Evolutionary conservation across 2,888 invertebrate species (phyloP).

Genomic region (Achlya flavicornis): DNA sequence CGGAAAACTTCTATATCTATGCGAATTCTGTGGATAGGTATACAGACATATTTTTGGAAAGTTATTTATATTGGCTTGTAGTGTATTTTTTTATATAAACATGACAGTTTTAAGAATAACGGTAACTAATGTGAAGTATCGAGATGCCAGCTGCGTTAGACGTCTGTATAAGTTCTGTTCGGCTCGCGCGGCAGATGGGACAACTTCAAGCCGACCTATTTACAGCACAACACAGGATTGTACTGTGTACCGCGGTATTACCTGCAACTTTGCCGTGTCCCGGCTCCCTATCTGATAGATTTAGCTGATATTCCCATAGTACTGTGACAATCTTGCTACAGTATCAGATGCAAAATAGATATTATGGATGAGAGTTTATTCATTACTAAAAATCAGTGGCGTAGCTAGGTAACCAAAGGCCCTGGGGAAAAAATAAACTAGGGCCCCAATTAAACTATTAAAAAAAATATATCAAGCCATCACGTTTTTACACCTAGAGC

Average conservation of each 20-base stretch:
- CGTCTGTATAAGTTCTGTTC: constrained; percentile 44
- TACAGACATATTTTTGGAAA: neutral
- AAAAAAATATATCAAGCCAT: too few species aligned
- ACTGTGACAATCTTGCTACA: constrained; percentile 27
- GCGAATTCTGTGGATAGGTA: constrained; percentile 7
- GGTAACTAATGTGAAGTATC: constrained; percentile 21
- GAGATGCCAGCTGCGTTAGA: constrained; percentile 38
- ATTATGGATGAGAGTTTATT: neutral
- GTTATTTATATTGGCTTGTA: neutral
- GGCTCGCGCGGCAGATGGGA: constrained; percentile 41
- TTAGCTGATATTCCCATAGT: constrained; percentile 36
- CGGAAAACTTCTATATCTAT: constrained; percentile 25
- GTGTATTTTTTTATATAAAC: neutral
- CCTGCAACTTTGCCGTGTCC: constrained; percentile 41
- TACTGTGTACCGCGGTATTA: constrained; percentile 33
- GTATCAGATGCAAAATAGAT: neutral
- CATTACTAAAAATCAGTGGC: neutral
- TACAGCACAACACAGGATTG: constrained; percentile 47
- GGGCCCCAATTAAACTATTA: too few species aligned
- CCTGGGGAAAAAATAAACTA: too few species aligned
- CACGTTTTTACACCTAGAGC: too few species aligned
- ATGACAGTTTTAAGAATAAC: neutral
- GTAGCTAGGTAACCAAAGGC: too few species aligned
- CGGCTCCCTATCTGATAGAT: constrained; percentile 43
- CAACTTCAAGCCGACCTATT: constrained; percentile 58